Base-by-base conservation (phyloP, 2,113 vertebrate genomes). In the Xiphophorus hellerii region DNA sequence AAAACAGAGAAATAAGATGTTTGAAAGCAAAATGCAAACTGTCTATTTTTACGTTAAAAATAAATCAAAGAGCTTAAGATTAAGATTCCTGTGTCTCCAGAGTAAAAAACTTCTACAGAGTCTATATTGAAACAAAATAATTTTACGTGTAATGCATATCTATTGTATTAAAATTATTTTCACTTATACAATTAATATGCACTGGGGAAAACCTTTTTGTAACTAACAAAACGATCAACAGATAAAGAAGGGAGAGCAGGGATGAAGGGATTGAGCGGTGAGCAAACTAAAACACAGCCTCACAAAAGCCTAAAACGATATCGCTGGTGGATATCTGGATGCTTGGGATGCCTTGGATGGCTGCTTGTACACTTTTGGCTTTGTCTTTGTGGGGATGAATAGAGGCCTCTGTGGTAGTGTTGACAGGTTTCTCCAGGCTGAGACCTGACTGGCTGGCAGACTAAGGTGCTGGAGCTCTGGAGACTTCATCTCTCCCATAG, bases 361-460 rank as follows among this genome's bases (percentile, higher is more conserved):
- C 89, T 90, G 87, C 86, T 58, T 83, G 85, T 93, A 90, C 90
- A 92, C 93, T 93, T 90, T 91, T 91, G 88, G 80, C 90, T 94
- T 94, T 94, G 92, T 94, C 90, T 92, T 89, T 79, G 78, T 30
- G 12, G 71, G 84, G 71, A 93, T 94, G 94, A 94, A 95, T 93
- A 82, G 94, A 91, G 86, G 84, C 87, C 91, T 94, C 93, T 95
- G 94, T 94, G 87, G 83, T 76, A 76, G 91, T 74, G 93, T 90
- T 94, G 94, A 95, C 92, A 93, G 93, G 90, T 74, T n/a, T 73
- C 84, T 88, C 81, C 71, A 67, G 88, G 90, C 87, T 60, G 83
- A 78, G 85, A 73, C 89, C 80, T 81, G 86, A 63, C 80, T 71
- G 73, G 85, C 86, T 85, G 87, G 86, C 77, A 72, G 81, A 44